Conservation (phyloP, 92 coral and sea anemone species). For the Parazoanthus atlanticus region DNA sequence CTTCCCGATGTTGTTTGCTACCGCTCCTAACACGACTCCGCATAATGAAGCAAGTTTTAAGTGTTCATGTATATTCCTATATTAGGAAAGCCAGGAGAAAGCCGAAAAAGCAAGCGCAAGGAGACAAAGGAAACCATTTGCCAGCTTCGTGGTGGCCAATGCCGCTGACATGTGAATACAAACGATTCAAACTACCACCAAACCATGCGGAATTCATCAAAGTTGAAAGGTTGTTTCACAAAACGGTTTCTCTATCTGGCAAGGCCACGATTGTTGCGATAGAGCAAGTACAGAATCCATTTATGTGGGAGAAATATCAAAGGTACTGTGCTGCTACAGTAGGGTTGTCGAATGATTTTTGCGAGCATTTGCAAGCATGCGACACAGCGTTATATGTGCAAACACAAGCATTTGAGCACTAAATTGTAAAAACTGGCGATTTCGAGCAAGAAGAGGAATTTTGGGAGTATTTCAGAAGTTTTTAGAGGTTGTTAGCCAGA, state of each 20-base stretch:
- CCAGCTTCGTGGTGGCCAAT: neutral
- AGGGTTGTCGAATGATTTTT: too few relatives aligned
- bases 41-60: too few relatives aligned
- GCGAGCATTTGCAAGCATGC: too few relatives aligned
- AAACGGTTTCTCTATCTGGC: neutral
- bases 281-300: constrained; percentile 20
- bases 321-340: neutral
- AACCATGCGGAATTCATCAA: neutral
- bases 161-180: neutral
- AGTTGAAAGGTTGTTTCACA: neutral
- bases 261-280: constrained; percentile 8
- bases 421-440: too few relatives aligned
- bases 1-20: too few relatives aligned
- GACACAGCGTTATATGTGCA: too few relatives aligned
- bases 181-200: neutral
- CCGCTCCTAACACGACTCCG: too few relatives aligned
- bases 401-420: too few relatives aligned
- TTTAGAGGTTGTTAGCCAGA: too few relatives aligned
- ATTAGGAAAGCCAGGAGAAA: constrained; percentile 16
- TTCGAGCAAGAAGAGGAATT: too few relatives aligned
- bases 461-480: too few relatives aligned
- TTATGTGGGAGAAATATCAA: constrained; percentile 28
- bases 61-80: neutral
- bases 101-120: neutral
- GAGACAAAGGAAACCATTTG: neutral